Conservation (phyloP, 2,113 vertebrate genomes). For the Phoenicopterus ruber region DNA sequence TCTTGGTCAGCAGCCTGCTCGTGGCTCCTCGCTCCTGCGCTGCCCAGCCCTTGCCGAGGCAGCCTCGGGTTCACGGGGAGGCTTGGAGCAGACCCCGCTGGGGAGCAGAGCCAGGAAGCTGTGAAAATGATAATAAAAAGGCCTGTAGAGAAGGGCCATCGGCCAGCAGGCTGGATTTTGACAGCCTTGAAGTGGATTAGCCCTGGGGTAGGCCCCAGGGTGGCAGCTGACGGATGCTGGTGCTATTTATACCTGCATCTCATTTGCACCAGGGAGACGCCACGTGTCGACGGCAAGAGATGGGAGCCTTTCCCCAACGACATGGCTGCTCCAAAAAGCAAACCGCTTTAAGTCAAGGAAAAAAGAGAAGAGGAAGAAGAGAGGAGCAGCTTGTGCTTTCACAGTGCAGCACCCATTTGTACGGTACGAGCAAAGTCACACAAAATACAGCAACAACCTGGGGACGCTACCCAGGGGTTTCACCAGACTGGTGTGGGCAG, state of each 20-base stretch:
- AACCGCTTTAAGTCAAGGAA: background rate
- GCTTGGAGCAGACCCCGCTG: background rate
- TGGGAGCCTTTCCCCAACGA: accelerated
- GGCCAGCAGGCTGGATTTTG: background rate
- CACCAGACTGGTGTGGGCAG: background rate
- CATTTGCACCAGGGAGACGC: background rate
- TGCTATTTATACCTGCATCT: background rate
- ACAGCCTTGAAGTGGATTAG: background rate
- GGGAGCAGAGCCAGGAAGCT: background rate
- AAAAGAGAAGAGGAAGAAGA: background rate
- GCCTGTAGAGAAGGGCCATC: background rate
- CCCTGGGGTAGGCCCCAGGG: background rate
- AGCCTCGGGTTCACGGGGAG: accelerated
- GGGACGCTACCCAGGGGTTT: background rate
- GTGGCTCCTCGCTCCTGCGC: background rate
- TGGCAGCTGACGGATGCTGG: background rate
- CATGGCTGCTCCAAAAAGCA: background rate
- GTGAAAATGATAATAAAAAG: background rate
- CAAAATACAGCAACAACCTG: background rate
- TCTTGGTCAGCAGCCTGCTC: background rate
- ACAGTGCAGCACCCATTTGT: background rate
- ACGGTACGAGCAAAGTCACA: background rate
- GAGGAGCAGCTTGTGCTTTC: background rate
- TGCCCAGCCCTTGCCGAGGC: background rate
- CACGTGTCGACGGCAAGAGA: accelerated